Conservation (phyloP, 2,888 invertebrate species). For the Epirrhoe alternata region DNA sequence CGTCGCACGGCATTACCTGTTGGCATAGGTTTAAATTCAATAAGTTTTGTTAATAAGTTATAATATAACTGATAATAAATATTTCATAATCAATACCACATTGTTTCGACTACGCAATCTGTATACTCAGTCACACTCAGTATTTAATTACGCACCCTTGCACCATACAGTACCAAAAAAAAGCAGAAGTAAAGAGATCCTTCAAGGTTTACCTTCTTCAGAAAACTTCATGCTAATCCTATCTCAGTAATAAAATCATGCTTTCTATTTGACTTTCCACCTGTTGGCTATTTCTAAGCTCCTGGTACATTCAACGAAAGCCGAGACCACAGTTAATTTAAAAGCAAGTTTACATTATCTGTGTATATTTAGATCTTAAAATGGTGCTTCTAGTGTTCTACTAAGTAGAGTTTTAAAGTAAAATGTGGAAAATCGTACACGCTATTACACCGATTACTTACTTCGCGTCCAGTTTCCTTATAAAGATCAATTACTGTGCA, state of each 20-base stretch:
- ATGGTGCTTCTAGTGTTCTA: not conserved
- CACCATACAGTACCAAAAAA: too few species aligned
- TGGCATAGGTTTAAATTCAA: conserved; percentile 52
- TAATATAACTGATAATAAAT: conserved; percentile 38
- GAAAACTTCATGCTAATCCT: not conserved
- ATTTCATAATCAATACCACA: conserved; percentile 16
- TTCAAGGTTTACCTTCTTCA: not conserved
- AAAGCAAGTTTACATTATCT: not conserved
- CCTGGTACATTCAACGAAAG: not conserved
- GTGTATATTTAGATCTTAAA: not conserved
- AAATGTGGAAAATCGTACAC: conserved; percentile 22
- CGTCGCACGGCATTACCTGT: conserved; percentile 47
- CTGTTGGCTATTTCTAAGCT: conserved; percentile 2
- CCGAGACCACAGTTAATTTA: not conserved
- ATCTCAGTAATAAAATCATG: not conserved
- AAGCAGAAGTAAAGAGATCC: too few species aligned
- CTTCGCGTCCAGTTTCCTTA: conserved; percentile 53
- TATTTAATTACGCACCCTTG: too few species aligned
- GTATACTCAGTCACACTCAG: not conserved
- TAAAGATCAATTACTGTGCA: conserved; percentile 51
- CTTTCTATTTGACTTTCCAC: not conserved
- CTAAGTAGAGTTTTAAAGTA: conserved; percentile 2
- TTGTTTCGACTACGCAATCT: not conserved
- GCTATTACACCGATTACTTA: conserved; percentile 26
- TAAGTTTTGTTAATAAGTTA: conserved; percentile 43